Percentiles rank a stretch among this genome's conserved stretches.
Conservation (phyloP, 2,888 invertebrate genomes). For the Orchesella flavescens region DNA sequence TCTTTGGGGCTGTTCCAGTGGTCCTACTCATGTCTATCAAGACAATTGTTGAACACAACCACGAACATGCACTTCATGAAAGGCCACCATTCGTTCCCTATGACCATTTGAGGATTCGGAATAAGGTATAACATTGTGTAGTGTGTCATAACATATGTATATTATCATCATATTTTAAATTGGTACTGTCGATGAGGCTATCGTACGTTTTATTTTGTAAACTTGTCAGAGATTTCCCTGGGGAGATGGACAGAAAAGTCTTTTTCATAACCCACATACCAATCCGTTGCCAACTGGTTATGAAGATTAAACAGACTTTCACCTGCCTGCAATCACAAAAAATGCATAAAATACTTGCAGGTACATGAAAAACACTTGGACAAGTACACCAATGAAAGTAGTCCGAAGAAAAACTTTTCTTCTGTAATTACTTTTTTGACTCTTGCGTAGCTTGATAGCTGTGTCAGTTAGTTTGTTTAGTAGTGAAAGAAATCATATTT, state of each 20-base stretch:
- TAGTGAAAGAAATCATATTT: no score
- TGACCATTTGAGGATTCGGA: conserved; percentile 61
- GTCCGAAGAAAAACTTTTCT: no score
- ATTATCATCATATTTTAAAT: neutral
- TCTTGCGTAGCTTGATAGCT: neutral
- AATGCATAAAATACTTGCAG: no score
- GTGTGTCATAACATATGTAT: neutral
- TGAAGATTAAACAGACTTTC: conserved; percentile 21
- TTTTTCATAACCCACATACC: conserved; percentile 63
- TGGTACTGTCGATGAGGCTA: neutral
- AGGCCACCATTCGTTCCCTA: conserved; percentile 56
- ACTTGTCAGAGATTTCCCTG: conserved; percentile 60
- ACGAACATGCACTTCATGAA: conserved; percentile 49
- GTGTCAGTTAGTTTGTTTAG: neutral
- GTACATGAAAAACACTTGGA: no score
- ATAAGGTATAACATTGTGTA: conserved; percentile 50
- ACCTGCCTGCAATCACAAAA: no score
- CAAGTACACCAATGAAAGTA: no score
- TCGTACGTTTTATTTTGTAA: neutral
- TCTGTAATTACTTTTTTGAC: no score
- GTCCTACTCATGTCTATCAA: conserved; percentile 52
- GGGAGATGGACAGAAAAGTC: conserved; percentile 58
- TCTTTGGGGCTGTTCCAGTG: conserved; percentile 62
- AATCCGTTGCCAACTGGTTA: conserved; percentile 58
- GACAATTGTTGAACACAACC: conserved; percentile 48